Base-by-base conservation (phyloP, 2,888 invertebrate species). In the Megamerina dolium region DNA sequence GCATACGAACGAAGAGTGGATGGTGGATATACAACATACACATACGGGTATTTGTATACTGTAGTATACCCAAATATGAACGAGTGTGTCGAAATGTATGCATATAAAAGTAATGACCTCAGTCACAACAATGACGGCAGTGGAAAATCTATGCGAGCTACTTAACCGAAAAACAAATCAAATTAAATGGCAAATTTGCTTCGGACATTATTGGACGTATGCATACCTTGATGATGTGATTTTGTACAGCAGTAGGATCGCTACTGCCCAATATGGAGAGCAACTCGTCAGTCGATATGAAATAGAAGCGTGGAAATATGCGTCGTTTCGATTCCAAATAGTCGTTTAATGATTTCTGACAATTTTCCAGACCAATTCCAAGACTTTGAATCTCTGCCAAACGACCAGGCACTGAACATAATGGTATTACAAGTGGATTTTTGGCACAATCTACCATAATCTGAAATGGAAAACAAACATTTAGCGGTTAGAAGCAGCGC, bases 231-330 rank as follows among this genome's bases (percentile, higher is more conserved):
- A 91, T 87, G 78, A 94, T 88, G 63, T 94, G 91, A 59, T 92
- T 89, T 68, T 94, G 93, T 8, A 94, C 89, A 57, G 86, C 85
- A 40, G 76, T 77, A 9, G 88, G 84, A 50, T 88, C 85, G 53
- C 84, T 87, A 63, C 87, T 90, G 12, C 93, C 93, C 38, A 94
- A 77, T 56, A 94, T 89, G 3, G 88, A 86, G 6, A 95, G 75
- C 52, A 94, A 69, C 67, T 94, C 94, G 60, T 93, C 92, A 20
- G 93, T 93, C 3, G 93, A 93, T 61, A 94, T 87, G 70, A 94
- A 94, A 73, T 87, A 93, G 73, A 94, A 94, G 38, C 94, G 73
- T 3, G 94, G 90, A 68, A 93, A 94, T 50, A 88, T 79, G 48
- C 87, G 80, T 35, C 94, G 75, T 70, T 93, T 93, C 0, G 85